phyloP scores from a whole-genome alignment of 2,797 vertebrate species.

The Pipistrellus pipistrellus region DNA sequence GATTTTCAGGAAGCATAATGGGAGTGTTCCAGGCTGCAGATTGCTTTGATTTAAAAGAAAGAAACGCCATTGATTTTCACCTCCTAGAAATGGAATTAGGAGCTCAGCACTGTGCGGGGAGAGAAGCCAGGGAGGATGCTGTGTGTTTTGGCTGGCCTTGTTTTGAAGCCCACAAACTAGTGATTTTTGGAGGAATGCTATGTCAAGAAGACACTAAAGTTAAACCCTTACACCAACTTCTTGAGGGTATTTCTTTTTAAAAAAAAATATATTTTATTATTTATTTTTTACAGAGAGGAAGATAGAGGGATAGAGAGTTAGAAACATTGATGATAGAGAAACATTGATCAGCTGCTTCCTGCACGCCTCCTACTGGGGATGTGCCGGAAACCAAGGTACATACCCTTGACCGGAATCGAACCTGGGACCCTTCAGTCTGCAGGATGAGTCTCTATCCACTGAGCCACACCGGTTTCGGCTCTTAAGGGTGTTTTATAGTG shows the following conservation, averaged over 20 bases:
- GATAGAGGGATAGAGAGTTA: too few species aligned
- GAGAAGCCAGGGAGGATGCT: not conserved
- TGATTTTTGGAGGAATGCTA: slow-evolving; percentile 51
- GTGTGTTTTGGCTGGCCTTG: slow-evolving; percentile 2
- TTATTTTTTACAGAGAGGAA: too few species aligned
- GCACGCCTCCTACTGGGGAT: too few species aligned
- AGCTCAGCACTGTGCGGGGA: not conserved
- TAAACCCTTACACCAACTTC: not conserved
- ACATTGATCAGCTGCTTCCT: too few species aligned
- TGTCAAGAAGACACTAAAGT: not conserved
- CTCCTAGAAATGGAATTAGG: slow-evolving; percentile 65
- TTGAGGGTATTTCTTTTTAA: not conserved
- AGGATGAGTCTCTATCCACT: too few species aligned
- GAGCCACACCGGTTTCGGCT: too few species aligned
- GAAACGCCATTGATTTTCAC: slow-evolving; percentile 67
- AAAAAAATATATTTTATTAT: too few species aligned
- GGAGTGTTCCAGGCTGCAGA: slow-evolving; percentile 44
- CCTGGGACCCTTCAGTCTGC: too few species aligned
- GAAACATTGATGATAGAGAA: too few species aligned
- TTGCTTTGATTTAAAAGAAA: slow-evolving; percentile 74
- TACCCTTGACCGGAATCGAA: too few species aligned
- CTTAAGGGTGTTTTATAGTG: not conserved
- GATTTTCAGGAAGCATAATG: slow-evolving; percentile 54
- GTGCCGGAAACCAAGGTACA: too few species aligned
- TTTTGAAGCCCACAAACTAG: slow-evolving; percentile 26